These are phyloP conservation scores for Archocentrus centrarchus DNA, from an alignment of 2,113 vertebrate genomes.

Conservation along the genomic window DNA sequence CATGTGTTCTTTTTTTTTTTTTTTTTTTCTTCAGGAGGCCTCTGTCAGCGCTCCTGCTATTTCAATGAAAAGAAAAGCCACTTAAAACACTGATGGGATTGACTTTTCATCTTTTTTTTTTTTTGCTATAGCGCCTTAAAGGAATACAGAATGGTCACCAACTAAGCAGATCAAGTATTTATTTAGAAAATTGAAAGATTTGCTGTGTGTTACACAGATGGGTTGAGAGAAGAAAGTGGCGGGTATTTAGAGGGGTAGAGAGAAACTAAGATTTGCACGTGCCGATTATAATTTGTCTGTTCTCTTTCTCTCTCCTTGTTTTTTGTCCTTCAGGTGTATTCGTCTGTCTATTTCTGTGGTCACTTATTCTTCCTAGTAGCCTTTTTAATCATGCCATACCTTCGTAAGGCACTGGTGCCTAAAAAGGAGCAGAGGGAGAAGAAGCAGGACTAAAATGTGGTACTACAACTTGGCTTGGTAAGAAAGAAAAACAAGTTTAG, in stretches of 20 bases:
- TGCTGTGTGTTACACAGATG: neutral
- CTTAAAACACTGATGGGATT: neutral
- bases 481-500: conserved; percentile 2
- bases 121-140: neutral
- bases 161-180: neutral
- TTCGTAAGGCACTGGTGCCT: conserved; percentile 89
- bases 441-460: conserved; percentile 74
- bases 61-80: neutral
- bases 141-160: neutral
- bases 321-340: conserved; percentile 87
- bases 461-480: conserved; percentile 49
- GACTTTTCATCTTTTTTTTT: neutral
- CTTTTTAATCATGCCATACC: conserved; percentile 85
- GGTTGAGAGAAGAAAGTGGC: neutral
- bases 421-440: conserved; percentile 74
- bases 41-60: neutral
- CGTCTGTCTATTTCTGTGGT: conserved; percentile 90
- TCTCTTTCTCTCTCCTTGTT: neutral
- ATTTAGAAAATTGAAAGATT: neutral
- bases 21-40: neutral
- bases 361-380: conserved; percentile 88
- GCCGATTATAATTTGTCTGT: neutral
- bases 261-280: neutral
- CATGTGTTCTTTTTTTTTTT: neutral
- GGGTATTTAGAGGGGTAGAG: neutral